Base-by-base conservation (phyloP, 2,888 invertebrate genomes). In the Tachina grossa region DNA sequence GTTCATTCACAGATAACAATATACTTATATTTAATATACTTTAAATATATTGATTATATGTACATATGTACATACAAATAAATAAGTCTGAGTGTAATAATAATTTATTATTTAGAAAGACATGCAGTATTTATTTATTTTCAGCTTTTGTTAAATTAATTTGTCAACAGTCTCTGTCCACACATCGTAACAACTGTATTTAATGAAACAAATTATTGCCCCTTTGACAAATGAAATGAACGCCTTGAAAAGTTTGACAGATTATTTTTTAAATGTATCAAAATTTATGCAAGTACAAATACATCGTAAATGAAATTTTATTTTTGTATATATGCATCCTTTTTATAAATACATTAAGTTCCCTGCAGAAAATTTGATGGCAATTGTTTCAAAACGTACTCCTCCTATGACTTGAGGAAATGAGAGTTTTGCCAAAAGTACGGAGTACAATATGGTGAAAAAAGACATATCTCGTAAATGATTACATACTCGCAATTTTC, bases 211-310 rank as follows among this genome's bases (percentile, higher is more conserved):
- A 14, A 47, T 0, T 14, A 6, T 31, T 45, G 16, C 63, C 45
- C 65, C 41, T 47, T 8, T 78, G 81, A 71, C 78, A 82, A 43
- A 57, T 65, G 51, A 75, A 71, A 71, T 82, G 55, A n/a, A n/a
- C n/a, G n/a, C n/a, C n/a, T n/a, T n/a, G n/a, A 82, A 78, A 85
- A 16, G 31, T 65, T 79, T 79, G 82, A 82, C 78, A 85, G 82
- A 82, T 82, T 47, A 82, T 75, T 68, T 63, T 82, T 61, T n/a
- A 72, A 72, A 47, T 65, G 72, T 59, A 31, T 31, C 6, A 9
- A 57, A n/a, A 57, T 22, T n/a, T 45, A 47, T 22, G 41, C 22
- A 13, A 19, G 11, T n/a, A 31, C 14, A 31, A 41, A 41, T 41
- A 1, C 4, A 22, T 57, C 31, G 55, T 4, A 9, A 14, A n/a